These are phyloP conservation scores for rat (Rattus norvegicus) DNA, from an alignment of 2,113 vertebrate species.

Conservation along the genomic window GRCr8 NC_086036.1:28157501-28158000, in stretches of 20 bases:
- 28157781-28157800: background rate
- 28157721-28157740: conserved; percentile 33
- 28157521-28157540: conserved; percentile 62
- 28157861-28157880: conserved; percentile 17
- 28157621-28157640: conserved; percentile 40
- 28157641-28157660: conserved; percentile 35
- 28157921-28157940: conserved; percentile 48
- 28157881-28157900: background rate
- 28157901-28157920: conserved; percentile 44
- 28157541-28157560: conserved; percentile 69
- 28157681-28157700: conserved; percentile 30
- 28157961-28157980: background rate
- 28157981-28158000: conserved; percentile 10
- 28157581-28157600: conserved; percentile 71
- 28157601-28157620: conserved; percentile 59
- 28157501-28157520: conserved; percentile 58
- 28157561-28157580: conserved; percentile 81
- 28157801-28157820: background rate
- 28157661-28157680: conserved; percentile 27
- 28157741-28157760: conserved; percentile 37
- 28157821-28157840: conserved; percentile 16
- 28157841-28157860: background rate
- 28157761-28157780: background rate
- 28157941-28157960: conserved; percentile 21
- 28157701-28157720: conserved; percentile 35